phyloP scores from a whole-genome alignment of 53 echinoderm and acorn worm species.

The Echinometra lucunter region DNA sequence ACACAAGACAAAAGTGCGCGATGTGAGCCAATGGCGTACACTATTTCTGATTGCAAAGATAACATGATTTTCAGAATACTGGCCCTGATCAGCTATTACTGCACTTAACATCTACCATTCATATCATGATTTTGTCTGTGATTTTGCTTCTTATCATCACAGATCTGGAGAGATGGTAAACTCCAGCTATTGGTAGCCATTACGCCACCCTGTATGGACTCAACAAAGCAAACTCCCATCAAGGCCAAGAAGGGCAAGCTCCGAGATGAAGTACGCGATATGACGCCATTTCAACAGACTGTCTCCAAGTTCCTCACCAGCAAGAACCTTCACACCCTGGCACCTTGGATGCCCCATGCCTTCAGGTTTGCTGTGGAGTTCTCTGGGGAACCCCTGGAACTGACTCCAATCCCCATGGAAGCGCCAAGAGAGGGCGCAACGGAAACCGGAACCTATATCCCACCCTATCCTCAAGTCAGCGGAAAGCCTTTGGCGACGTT shows the following conservation, averaged over 20 bases:
- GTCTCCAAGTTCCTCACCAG: slow-evolving; percentile 81
- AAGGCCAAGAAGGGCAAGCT: slow-evolving; percentile 75
- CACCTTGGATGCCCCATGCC: slow-evolving; percentile 80
- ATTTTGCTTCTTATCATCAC: not conserved
- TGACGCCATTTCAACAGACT: slow-evolving; percentile 80
- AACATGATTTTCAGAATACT: no score
- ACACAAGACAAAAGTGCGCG: no score
- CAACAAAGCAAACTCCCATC: slow-evolving; percentile 50
- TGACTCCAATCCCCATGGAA: slow-evolving; percentile 53
- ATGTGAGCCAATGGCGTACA: no score
- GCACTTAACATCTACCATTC: not conserved
- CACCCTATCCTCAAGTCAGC: slow-evolving; percentile 82
- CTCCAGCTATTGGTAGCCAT: slow-evolving; percentile 79
- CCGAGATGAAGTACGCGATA: slow-evolving; percentile 71
- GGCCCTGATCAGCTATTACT: not conserved
- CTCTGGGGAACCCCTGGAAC: slow-evolving; percentile 72
- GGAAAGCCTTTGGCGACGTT: slow-evolving; percentile 86
- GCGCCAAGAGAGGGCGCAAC: slow-evolving; percentile 71
- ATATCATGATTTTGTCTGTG: not conserved
- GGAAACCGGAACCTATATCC: slow-evolving; percentile 88
- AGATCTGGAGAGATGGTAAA: slow-evolving; percentile 60
- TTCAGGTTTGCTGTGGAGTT: slow-evolving; percentile 73
- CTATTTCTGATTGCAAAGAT: no score
- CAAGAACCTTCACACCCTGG: slow-evolving; percentile 78
- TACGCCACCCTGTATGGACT: slow-evolving; percentile 72